Conservation (phyloP, 2,797 vertebrate species). For the Anguilla anguilla region DNA sequence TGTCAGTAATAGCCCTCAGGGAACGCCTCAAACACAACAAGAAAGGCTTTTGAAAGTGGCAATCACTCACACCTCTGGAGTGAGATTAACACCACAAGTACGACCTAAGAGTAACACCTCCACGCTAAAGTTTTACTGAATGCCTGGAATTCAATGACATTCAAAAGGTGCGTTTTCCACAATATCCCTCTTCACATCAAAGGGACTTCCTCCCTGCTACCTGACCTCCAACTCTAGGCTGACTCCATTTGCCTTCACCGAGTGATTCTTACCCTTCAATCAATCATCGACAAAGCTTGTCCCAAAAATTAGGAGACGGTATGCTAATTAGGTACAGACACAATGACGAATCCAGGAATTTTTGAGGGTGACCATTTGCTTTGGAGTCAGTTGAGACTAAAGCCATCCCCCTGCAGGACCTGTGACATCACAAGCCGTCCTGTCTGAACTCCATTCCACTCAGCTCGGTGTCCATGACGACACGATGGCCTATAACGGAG, state of each 20-base stretch:
- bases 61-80: neutral
- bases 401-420: neutral
- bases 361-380: neutral
- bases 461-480: neutral
- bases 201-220: neutral
- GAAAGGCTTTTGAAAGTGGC: neutral
- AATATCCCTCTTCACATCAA: neutral
- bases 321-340: neutral
- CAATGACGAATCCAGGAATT: neutral
- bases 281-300: neutral
- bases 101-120: neutral
- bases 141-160: neutral
- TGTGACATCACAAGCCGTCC: neutral
- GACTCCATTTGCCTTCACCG: neutral
- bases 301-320: neutral
- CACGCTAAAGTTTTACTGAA: neutral
- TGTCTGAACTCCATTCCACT: neutral
- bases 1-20: neutral
- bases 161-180: neutral
- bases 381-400: neutral
- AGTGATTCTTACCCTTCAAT: neutral
- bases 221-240: neutral
- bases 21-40: neutral
- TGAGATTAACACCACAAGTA: neutral
- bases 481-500: neutral